Evolutionary conservation across 92 coral and sea anemone genomes (phyloP), one percentile per base, ranked within the genome.

Genomic region (Nematostella vectensis): DNA sequence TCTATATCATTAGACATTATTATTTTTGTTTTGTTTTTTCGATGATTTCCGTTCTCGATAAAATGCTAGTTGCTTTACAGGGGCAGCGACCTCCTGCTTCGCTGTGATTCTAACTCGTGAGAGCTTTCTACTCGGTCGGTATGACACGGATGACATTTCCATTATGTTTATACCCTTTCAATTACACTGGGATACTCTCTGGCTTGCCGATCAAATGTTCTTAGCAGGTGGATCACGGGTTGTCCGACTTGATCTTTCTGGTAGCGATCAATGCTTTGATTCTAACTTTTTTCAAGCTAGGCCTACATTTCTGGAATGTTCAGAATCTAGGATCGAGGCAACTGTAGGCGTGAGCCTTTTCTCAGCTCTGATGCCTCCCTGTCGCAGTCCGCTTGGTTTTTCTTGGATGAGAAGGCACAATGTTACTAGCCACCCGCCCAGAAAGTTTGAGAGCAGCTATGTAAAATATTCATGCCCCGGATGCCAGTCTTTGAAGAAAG

Each of bases 351-450:
- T n/a, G n/a, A n/a, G n/a, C n/a, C n/a, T n/a, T n/a, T n/a, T n/a
- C n/a, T n/a, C n/a, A n/a, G n/a, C n/a, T n/a, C n/a, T n/a, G n/a
- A n/a, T n/a, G n/a, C n/a, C n/a, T n/a, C n/a, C n/a, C n/a, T n/a
- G n/a, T n/a, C n/a, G n/a, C n/a, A n/a, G n/a, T n/a, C n/a, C n/a
- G n/a, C n/a, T n/a, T n/a, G n/a, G n/a, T n/a, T n/a, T 28, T 28
- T 18, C 25, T 54, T 55, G 63, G 62, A 30, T 19, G 55, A 66
- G 40, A 24, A 25, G 23, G 22, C 43, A 27, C 70, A 48, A 65
- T 78, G 85, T 78, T 39, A 47, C 13, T 59, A 74, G 85, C 29
- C 85, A 78, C 78, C 85, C 54, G 79, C 65, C 59, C 30, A 44
- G 29, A 67, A 65, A 69, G 58, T 63, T 77, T 55, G 22, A 71